Evolutionary conservation across 2,797 vertebrate species (phyloP).

Genomic region (Manis javanica): DNA sequence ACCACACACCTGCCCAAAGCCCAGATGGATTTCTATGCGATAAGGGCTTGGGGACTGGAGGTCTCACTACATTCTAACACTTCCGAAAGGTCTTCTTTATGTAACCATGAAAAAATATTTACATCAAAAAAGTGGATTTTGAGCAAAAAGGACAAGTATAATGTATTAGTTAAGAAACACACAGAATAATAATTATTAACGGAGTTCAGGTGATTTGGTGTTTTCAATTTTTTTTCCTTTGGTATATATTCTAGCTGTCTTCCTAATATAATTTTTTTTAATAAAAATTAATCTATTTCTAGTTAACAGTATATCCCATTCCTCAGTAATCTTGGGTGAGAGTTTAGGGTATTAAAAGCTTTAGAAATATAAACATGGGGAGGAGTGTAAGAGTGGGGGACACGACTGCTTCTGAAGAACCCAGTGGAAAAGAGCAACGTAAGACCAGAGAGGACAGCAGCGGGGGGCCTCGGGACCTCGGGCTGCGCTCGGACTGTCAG

Average conservation of each 20-base stretch:
- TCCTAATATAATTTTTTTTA: neutral
- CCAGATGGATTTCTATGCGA: rapidly evolving
- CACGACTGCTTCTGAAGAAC: neutral
- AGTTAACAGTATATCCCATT: neutral
- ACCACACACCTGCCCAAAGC: rapidly evolving
- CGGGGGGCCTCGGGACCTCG: rapidly evolving
- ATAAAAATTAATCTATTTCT: neutral
- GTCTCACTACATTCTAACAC: neutral
- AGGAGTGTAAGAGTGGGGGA: rapidly evolving
- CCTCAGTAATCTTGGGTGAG: neutral
- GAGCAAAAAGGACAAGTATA: neutral
- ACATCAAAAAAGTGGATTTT: neutral
- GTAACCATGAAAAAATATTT: neutral
- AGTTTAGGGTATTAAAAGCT: neutral
- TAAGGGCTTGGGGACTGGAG: rapidly evolving
- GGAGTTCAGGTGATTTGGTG: no score
- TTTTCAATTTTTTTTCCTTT: neutral
- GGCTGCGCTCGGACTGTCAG: rapidly evolving
- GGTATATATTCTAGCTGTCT: neutral
- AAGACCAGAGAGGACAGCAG: rapidly evolving
- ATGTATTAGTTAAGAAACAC: rapidly evolving
- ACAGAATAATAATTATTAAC: rapidly evolving
- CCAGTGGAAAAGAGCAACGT: neutral
- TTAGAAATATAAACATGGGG: rapidly evolving
- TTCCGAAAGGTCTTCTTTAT: neutral